Evolutionary conservation across 2,888 invertebrate species (phyloP), one percentile per base, ranked within the genome.

Genomic region (Agapostemon virescens): DNA sequence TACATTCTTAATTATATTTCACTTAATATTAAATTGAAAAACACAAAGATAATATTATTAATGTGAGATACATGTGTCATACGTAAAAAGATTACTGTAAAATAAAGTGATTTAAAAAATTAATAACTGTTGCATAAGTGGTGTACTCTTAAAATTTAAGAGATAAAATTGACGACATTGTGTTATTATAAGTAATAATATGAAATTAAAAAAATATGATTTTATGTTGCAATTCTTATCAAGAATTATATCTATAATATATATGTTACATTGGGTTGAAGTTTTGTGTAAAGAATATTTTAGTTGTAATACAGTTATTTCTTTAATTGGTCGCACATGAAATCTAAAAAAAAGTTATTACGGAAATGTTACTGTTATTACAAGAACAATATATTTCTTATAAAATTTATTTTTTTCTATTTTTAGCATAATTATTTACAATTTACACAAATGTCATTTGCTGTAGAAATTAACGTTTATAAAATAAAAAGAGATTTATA

Each of bases 21-120:
- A 38, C 40, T 74, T 74, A 23, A 42, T 40, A 42, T 67, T 77
- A 66, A 61, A 77, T 63, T 72, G 33, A 13, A 33, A 30, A 45
- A 55, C 17, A 52, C 55, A 49, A 58, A 61, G 33, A 64, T 67
- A 55, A 68, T 64, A 49, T 45, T 64, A 49, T 55, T 64, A 67
- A 77, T 76, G 42, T 69, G 30, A 63, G 45, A 63, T 77, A 67
- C 49, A 61, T 77, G 66, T 69, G 77, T 70, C 40, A 77, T 67
- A 70, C 42, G 36, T 33, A 23, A 49, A 17, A 69, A 36, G 36
- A 63, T 52, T 70, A 76, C 26, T 52, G 52, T 63, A 69, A 69
- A 75, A 69, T 58, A 74, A 74, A 67, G 26, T 38, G 63, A 63
- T 52, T 66, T 36, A 45, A 69, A 30, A 38, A 77, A 15, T 69